These are phyloP conservation scores for Andrena praecox DNA, from an alignment of 2,888 invertebrate genomes.

Conservation along the genomic window DNA sequence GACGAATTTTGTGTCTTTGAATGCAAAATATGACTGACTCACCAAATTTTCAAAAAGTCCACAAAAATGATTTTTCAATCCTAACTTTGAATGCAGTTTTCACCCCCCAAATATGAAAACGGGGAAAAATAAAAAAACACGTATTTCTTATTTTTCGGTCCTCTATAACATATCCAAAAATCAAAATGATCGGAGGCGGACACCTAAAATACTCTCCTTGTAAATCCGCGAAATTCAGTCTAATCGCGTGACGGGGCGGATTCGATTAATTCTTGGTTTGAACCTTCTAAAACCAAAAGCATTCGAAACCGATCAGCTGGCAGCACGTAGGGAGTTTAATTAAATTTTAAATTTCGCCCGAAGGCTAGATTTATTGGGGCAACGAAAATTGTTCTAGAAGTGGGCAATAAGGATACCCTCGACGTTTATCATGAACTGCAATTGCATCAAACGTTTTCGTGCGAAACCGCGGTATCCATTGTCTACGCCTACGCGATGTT, in stretches of 20 bases:
- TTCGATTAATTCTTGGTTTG: neutral
- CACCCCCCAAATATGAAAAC: no score
- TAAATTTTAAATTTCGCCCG: neutral
- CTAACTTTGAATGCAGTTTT: no score
- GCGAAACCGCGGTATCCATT: neutral
- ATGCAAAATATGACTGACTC: no score
- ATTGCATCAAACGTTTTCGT: slow-evolving; percentile 4
- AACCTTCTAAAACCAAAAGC: neutral
- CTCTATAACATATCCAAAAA: no score
- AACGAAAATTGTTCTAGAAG: neutral
- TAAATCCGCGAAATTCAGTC: slow-evolving; percentile 22
- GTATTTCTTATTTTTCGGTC: no score
- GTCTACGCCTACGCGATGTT: neutral
- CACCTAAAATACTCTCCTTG: no score
- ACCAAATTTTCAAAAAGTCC: no score
- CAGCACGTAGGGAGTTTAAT: neutral
- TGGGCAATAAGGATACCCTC: slow-evolving; percentile 6
- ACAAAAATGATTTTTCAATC: no score
- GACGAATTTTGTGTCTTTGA: no score
- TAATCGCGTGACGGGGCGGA: slow-evolving; percentile 9
- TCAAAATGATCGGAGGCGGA: no score
- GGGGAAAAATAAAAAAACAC: no score
- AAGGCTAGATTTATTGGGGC: neutral
- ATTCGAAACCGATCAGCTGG: neutral
- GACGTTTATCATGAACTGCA: neutral